Base-by-base conservation (phyloP, 2,888 invertebrate species). In the Cistogaster globosa region DNA sequence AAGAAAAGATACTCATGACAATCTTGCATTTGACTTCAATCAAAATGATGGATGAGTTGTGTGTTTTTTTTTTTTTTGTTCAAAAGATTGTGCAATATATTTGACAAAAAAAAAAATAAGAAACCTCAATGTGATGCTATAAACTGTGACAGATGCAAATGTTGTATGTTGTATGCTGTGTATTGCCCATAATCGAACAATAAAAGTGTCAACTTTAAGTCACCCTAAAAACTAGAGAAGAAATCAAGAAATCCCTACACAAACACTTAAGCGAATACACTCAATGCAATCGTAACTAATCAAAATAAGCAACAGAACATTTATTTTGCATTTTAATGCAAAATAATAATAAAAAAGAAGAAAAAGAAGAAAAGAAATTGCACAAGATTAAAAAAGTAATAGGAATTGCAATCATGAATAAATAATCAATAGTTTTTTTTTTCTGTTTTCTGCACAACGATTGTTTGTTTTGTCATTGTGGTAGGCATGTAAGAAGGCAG, bases 21-120 rank as follows among this genome's bases (percentile, higher is more conserved):
- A 78, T 72, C 83, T 74, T 68, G 63, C 20, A 87, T 38, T 45
- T 71, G 82, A 88, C 88, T 89, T 89, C 91, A 89, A 89, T 91
- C 91, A 89, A 89, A 89, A 89, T 91, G 91, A 91, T 91, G 89
- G 91, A 91, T 91, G 90, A 89, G 78, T 72, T 76, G 82, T 51
- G 26, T 68, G 26, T 63, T 55, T 76, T 32, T 60, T 22, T 53
- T 48, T n/a, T n/a, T n/a, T n/a, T n/a, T n/a, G n/a, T n/a, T n/a
- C n/a, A 67, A 16, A 48, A 38, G 22, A 75, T 78, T 83, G 80
- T 83, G 83, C 86, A 87, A 87, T 81, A 77, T 78, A 77, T 81
- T 78, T 72, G 58, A 22, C 36, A 68, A 53, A 36, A 63, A n/a
- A 36, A 20, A 18, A 71, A 53, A 42, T 12, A 42, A 42, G 7